phyloP scores from a whole-genome alignment of 2,797 vertebrate genomes.

The Urosaurus nigricauda region DNA sequence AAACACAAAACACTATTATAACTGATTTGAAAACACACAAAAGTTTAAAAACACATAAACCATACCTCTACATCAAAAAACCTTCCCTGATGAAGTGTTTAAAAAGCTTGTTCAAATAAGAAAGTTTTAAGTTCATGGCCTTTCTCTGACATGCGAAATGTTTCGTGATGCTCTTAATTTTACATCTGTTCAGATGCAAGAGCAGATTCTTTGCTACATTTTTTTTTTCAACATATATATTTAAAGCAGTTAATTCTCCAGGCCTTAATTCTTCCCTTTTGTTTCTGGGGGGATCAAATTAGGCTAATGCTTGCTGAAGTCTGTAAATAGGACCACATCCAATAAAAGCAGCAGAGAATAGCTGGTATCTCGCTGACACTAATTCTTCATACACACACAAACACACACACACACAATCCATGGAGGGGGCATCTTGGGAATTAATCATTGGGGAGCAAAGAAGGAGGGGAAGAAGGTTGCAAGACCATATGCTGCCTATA shows the following conservation, averaged over 20 bases:
- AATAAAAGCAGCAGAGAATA: neutral
- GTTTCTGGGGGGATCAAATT: neutral
- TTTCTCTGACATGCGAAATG: neutral
- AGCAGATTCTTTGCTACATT: neutral
- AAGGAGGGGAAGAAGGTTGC: neutral
- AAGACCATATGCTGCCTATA: slow-evolving; percentile 21
- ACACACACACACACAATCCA: neutral
- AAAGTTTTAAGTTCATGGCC: too few relatives aligned
- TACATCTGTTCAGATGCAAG: neutral
- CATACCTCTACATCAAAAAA: too few relatives aligned
- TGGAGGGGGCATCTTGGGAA: slow-evolving; percentile 2
- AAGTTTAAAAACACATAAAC: too few relatives aligned
- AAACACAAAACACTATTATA: too few relatives aligned
- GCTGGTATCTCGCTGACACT: too few relatives aligned
- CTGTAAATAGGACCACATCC: slow-evolving; percentile 12
- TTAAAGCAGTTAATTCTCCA: neutral
- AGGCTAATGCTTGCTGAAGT: neutral
- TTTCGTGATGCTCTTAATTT: neutral
- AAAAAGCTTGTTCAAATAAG: too few relatives aligned
- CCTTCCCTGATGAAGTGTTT: too few relatives aligned
- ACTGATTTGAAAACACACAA: too few relatives aligned
- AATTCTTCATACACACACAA: neutral
- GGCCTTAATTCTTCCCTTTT: neutral
- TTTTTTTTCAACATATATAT: too few relatives aligned
- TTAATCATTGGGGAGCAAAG: neutral